Conservation (phyloP, 2,113 vertebrate genomes). For the Rafetus swinhoei region DNA sequence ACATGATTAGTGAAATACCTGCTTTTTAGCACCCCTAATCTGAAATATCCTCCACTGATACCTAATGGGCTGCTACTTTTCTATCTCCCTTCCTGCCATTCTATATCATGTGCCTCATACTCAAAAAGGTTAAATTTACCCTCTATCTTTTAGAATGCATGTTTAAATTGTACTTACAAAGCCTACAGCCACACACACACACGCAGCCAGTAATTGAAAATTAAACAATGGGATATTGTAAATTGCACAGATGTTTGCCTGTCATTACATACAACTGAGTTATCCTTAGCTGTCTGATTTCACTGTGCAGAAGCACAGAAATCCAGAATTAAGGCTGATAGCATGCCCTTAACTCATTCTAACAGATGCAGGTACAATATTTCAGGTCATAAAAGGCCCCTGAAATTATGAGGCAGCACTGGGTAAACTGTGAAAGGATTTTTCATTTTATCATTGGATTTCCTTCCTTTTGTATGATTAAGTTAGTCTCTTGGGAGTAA, state of each 20-base stretch:
- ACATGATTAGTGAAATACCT: no score
- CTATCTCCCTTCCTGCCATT: not conserved
- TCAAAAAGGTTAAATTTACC: not conserved
- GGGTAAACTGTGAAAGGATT: not conserved
- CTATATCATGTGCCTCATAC: not conserved
- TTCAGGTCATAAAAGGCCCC: not conserved
- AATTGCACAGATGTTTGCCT: not conserved
- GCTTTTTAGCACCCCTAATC: no score
- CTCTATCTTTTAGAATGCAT: not conserved
- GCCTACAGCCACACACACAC: not conserved
- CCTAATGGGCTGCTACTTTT: not conserved
- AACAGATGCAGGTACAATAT: fast-evolving
- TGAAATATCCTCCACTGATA: not conserved
- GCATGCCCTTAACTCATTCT: not conserved
- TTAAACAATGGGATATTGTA: not conserved
- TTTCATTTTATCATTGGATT: not conserved
- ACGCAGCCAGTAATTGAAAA: not conserved
- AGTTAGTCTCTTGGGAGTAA: not conserved
- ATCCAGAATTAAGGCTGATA: not conserved
- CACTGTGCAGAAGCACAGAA: not conserved
- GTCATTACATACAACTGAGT: not conserved
- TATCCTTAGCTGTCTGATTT: not conserved
- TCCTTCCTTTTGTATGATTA: not conserved
- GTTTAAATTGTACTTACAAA: not conserved
- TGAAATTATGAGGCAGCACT: not conserved